A percentile compares a stretch with the other conserved stretches of the same genome.
Conservation (phyloP, 2,797 vertebrate species). For the Bufotes viridis region DNA sequence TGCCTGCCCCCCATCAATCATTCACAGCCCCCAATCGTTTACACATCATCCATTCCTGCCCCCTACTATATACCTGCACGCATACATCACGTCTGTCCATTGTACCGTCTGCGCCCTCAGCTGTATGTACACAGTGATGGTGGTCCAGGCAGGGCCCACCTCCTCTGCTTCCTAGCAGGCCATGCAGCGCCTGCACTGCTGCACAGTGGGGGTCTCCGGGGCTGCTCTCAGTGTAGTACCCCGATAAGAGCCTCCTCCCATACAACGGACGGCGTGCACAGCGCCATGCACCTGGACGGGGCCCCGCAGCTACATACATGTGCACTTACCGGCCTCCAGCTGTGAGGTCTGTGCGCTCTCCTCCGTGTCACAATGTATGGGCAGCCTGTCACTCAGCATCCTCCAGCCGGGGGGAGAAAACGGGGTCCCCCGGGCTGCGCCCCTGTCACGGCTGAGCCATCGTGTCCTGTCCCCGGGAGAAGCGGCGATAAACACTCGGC, state of each 20-base stretch:
- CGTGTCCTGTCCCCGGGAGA: not conserved
- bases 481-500: not conserved
- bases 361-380: too few species aligned
- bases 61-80: too few species aligned
- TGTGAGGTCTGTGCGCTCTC: not conserved
- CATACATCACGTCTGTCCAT: too few species aligned
- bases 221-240: not conserved
- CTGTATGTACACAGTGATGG: not conserved
- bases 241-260: not conserved
- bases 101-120: too few species aligned
- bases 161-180: not conserved
- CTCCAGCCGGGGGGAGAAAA: constrained; percentile 3
- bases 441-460: not conserved
- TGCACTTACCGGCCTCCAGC: not conserved
- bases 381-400: constrained; percentile 1
- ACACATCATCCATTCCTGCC: not conserved
- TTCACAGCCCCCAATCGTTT: too few species aligned
- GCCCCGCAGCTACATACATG: not conserved
- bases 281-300: not conserved
- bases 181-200: not conserved
- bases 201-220: not conserved
- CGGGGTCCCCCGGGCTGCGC: not conserved
- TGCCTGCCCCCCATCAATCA: not conserved
- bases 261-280: not conserved
- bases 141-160: not conserved